These are phyloP conservation scores for Parazoanthus swiftii DNA, from an alignment of 92 coral and sea anemone species.

Conservation along the genomic window DNA sequence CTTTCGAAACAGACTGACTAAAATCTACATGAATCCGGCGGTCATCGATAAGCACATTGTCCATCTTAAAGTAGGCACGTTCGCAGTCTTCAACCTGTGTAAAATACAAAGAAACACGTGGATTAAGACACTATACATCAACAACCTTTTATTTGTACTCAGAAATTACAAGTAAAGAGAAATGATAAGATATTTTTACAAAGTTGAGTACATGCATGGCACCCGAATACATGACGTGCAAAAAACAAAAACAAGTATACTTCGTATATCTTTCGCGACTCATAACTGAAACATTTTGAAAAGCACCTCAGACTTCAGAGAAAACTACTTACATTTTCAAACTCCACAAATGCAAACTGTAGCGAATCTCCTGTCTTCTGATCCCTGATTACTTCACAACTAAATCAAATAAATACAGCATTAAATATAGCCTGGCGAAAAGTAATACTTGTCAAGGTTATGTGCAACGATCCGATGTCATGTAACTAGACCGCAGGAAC, in stretches of 20 bases:
- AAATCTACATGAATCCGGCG: conserved; percentile 97
- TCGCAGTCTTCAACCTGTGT: conserved; percentile 93
- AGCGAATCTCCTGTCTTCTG: conserved; percentile 86
- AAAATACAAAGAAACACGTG: neutral
- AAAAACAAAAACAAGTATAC: too few species aligned
- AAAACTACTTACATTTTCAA: conserved; percentile 81
- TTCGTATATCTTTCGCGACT: too few species aligned
- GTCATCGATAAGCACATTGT: conserved; percentile 95
- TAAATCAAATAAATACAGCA: conserved; percentile 32
- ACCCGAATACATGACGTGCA: too few species aligned
- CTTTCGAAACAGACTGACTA: conserved; percentile 92
- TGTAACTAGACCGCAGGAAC: neutral
- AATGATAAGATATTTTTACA: too few species aligned
- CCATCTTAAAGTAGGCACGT: conserved; percentile 98
- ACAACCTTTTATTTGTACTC: too few species aligned
- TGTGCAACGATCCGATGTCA: too few species aligned
- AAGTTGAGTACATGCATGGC: too few species aligned
- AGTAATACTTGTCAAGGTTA: neutral
- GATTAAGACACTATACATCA: neutral
- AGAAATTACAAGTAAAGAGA: too few species aligned
- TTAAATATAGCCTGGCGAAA: too few species aligned
- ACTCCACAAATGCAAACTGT: conserved; percentile 98
- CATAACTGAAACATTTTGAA: neutral
- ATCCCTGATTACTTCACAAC: conserved; percentile 95
- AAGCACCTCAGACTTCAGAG: too few species aligned